A percentile compares a stretch with the other conserved stretches of the same genome.
phyloP scores from a whole-genome alignment of 2,113 vertebrate species.

The Halcyon senegalensis region DNA sequence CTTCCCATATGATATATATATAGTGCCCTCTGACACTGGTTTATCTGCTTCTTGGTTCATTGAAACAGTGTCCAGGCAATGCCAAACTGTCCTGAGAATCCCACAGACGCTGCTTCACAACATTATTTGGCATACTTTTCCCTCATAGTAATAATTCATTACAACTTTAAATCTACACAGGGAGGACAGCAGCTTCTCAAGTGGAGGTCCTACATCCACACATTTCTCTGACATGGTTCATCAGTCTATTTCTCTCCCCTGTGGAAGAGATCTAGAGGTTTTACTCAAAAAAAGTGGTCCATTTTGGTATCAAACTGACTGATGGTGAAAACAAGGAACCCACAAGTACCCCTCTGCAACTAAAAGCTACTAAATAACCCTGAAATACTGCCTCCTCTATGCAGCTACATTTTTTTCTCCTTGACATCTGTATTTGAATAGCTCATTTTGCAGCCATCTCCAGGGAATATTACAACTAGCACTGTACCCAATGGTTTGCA shows the following conservation, averaged over 20 bases:
- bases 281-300: background rate
- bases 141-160: background rate
- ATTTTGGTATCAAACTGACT: background rate
- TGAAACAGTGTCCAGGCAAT: background rate
- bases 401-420: background rate
- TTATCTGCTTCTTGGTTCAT: background rate
- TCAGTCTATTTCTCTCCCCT: background rate
- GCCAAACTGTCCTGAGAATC: background rate
- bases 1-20: background rate
- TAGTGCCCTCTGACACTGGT: background rate
- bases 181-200: background rate
- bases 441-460: background rate
- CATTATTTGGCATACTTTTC: background rate
- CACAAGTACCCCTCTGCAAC: background rate
- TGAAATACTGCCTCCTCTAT: background rate
- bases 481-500: background rate
- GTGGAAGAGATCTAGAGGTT: background rate
- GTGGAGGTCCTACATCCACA: background rate
- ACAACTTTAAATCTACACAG: background rate
- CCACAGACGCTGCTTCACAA: background rate
- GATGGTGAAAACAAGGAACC: background rate
- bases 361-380: background rate
- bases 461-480: background rate
- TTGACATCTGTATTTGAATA: background rate
- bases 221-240: background rate